phyloP scores from a whole-genome alignment of 2,888 invertebrate species.

The Pegoplata infirma region DNA sequence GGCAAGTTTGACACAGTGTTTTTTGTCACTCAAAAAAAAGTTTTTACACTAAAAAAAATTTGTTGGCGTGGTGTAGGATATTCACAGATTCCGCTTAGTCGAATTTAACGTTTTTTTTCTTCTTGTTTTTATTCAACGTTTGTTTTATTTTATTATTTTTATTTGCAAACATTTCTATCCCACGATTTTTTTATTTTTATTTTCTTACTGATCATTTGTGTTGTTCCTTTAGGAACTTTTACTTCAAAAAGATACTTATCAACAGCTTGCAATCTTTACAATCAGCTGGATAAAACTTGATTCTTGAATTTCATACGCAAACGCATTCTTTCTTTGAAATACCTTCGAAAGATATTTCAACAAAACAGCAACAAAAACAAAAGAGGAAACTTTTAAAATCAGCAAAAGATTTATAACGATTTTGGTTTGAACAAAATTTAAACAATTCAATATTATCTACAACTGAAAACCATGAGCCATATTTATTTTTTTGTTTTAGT shows the following conservation, averaged over 20 bases:
- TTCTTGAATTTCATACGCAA: conserved; percentile 57
- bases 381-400: conserved; percentile 31
- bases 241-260: conserved; percentile 63
- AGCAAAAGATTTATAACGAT: conserved; percentile 66
- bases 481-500: neutral
- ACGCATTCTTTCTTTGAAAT: conserved; percentile 55
- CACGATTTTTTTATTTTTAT: conserved; percentile 57
- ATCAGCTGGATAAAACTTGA: conserved; percentile 63
- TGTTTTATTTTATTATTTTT: neutral
- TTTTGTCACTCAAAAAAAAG: too few relatives aligned
- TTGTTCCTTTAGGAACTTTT: conserved; percentile 42
- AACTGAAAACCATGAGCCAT: conserved; percentile 43
- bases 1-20: too few relatives aligned
- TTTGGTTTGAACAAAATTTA: conserved; percentile 62
- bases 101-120: too few relatives aligned
- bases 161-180: conserved; percentile 52
- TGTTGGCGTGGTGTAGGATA: too few relatives aligned
- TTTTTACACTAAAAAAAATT: too few relatives aligned
- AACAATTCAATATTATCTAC: conserved; percentile 64
- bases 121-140: neutral
- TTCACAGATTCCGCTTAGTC: too few relatives aligned
- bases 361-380: conserved; percentile 25
- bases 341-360: conserved; percentile 40
- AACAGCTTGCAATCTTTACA: conserved; percentile 64
- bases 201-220: conserved; percentile 52